Evolutionary conservation across 2,113 vertebrate genomes (phyloP).

Genomic region (Oxyruncus cristatus): DNA sequence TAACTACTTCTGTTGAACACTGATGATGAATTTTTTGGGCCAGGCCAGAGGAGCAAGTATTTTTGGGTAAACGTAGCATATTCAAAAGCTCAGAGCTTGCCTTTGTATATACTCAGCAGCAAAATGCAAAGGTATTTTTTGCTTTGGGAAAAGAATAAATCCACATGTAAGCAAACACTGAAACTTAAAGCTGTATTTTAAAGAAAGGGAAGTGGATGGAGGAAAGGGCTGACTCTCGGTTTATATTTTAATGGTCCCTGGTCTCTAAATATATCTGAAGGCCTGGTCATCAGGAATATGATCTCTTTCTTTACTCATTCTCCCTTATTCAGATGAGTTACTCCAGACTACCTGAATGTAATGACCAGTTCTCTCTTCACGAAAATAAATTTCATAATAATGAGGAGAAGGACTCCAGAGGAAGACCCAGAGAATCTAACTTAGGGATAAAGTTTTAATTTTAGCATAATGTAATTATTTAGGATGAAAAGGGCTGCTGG

Average conservation of each 20-base stretch:
- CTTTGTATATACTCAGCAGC: not conserved
- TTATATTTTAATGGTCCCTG: not conserved
- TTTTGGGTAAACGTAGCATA: not conserved
- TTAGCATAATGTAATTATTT: not conserved
- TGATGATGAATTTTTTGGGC: not conserved
- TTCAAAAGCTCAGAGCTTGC: not conserved
- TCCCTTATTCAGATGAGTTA: not conserved
- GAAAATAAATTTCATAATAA: not conserved
- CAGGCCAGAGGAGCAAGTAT: not conserved
- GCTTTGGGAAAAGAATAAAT: not conserved
- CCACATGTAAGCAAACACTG: not conserved
- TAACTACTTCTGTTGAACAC: not conserved
- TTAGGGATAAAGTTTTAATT: not conserved
- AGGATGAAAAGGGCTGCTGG: not conserved
- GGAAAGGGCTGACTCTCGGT: not conserved
- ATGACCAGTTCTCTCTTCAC: not conserved
- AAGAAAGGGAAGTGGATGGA: not conserved
- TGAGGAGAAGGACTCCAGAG: not conserved
- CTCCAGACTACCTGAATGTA: not conserved
- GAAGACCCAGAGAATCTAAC: not conserved
- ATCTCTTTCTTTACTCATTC: not conserved
- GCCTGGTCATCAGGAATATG: not conserved
- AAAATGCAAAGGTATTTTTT: not conserved
- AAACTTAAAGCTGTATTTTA: not conserved
- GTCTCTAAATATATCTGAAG: not conserved